Percentiles rank a stretch among this genome's conserved stretches.
Evolutionary conservation across 2,888 invertebrate species (phyloP).

Genomic region (Caenorhabditis sp.): DNA sequence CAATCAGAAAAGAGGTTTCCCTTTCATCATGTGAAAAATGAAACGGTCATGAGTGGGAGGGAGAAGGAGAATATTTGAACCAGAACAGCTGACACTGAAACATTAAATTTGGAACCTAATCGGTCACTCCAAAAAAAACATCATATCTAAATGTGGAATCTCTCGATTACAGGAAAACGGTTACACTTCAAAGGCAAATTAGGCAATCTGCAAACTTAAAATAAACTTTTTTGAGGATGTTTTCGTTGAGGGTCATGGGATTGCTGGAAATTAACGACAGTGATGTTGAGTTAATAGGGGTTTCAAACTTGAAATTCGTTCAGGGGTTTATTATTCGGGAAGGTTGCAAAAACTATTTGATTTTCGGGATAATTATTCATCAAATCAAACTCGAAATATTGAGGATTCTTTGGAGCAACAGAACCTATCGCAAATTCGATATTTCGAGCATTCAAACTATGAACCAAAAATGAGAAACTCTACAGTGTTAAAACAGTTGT

Average conservation of each 20-base stretch:
- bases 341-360: too few relatives aligned
- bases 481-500: too few relatives aligned
- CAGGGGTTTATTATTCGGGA: too few relatives aligned
- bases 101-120: constrained; percentile 8
- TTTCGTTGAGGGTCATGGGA: background rate
- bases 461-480: too few relatives aligned
- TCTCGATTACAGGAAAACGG: constrained; percentile 1
- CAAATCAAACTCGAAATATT: too few relatives aligned
- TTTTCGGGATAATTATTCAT: too few relatives aligned
- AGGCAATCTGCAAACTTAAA: background rate
- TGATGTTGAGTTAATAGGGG: too few relatives aligned
- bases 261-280: background rate
- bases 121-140: constrained; percentile 10
- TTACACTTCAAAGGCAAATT: constrained; percentile 24
- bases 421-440: too few relatives aligned
- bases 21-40: constrained; percentile 45
- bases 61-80: background rate
- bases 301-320: too few relatives aligned
- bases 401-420: too few relatives aligned
- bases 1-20: background rate
- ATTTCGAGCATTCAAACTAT: too few relatives aligned
- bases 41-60: background rate
- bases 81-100: constrained; percentile 26
- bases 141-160: constrained; percentile 49
- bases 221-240: background rate